phyloP scores from a whole-genome alignment of 2,888 invertebrate genomes.

The Drosophila mulleri region DNA sequence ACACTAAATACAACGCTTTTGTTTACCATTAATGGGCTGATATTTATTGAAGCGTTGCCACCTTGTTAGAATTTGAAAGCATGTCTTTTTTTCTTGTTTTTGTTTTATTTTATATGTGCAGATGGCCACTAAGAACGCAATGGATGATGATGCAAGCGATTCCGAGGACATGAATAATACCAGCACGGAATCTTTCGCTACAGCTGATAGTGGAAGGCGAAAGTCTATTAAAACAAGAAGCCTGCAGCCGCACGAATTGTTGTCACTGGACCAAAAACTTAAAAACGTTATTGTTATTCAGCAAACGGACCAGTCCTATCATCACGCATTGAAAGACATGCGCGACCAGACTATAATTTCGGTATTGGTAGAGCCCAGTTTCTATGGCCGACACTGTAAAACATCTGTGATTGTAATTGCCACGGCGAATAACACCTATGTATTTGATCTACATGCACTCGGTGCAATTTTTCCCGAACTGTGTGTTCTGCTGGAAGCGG shows the following conservation, averaged over 20 bases:
- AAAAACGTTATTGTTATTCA: conserved; percentile 41
- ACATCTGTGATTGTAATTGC: conserved; percentile 51
- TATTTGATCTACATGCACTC: conserved; percentile 56
- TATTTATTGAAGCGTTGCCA: neutral
- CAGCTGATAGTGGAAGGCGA: conserved; percentile 9
- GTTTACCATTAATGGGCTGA: conserved; percentile 5
- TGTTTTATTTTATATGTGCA: neutral
- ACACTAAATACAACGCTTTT: neutral
- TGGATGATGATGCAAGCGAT: neutral
- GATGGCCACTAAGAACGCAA: neutral
- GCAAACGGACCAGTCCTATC: conserved; percentile 50
- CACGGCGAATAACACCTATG: conserved; percentile 49
- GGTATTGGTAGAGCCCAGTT: conserved; percentile 59
- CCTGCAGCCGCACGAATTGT: conserved; percentile 31
- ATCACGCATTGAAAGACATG: conserved; percentile 58
- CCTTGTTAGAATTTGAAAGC: neutral
- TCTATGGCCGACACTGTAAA: conserved; percentile 57
- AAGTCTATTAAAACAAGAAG: conserved; percentile 10
- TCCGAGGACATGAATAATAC: neutral
- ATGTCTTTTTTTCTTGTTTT: too few species aligned
- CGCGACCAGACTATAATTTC: conserved; percentile 52
- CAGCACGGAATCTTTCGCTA: conserved; percentile 40
- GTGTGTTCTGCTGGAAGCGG: conserved; percentile 34
- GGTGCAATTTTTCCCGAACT: conserved; percentile 49
- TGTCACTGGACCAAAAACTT: conserved; percentile 40